Conservation (phyloP, 2,113 vertebrate species). For the Sisor rabdophorus region DNA sequence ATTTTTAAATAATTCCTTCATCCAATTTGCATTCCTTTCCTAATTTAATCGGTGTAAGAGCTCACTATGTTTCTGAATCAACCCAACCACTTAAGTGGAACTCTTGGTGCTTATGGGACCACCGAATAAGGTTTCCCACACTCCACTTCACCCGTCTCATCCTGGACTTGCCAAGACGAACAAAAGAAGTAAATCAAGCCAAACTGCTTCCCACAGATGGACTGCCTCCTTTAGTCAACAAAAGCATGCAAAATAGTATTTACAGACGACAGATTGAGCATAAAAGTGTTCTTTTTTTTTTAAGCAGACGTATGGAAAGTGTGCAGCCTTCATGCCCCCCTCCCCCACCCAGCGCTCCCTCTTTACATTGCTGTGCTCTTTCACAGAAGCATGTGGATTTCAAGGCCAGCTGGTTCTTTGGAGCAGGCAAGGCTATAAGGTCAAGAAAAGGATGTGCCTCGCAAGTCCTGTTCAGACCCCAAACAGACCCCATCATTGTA, state of each 20-base stretch:
- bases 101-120: conserved; percentile 1
- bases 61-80: conserved; percentile 12
- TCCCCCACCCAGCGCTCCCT: neutral
- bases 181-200: conserved; percentile 45
- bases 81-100: neutral
- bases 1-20: neutral
- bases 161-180: conserved; percentile 28
- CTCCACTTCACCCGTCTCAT: conserved; percentile 32
- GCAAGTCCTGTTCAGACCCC: conserved; percentile 31
- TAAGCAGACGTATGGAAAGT: conserved; percentile 37
- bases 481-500: conserved; percentile 16
- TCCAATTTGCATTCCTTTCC: conserved; percentile 6
- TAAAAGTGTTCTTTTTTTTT: conserved; percentile 41
- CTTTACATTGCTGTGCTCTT: conserved; percentile 20
- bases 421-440: conserved; percentile 27
- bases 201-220: conserved; percentile 44
- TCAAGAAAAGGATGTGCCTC: conserved; percentile 35
- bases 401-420: conserved; percentile 20
- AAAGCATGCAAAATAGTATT: conserved; percentile 46
- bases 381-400: conserved; percentile 40
- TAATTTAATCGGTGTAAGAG: conserved; percentile 8
- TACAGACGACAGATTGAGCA: conserved; percentile 47
- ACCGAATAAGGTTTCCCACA: conserved; percentile 43
- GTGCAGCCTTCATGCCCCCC: conserved; percentile 17
- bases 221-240: conserved; percentile 38